phyloP scores from a whole-genome alignment of 2,888 invertebrate genomes.

The Polia nebulosa region DNA sequence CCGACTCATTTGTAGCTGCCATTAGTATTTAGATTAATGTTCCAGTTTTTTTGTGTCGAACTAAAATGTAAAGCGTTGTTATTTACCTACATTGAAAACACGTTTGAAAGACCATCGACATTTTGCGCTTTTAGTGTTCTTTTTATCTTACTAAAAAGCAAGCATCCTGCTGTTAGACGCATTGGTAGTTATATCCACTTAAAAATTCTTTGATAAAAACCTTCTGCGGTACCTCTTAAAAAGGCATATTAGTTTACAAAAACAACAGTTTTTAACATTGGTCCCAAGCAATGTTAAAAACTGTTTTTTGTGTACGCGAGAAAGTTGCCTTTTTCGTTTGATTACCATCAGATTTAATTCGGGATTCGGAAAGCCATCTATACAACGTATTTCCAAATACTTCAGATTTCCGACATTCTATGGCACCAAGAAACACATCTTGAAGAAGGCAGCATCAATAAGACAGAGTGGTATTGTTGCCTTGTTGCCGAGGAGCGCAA shows the following conservation, averaged over 20 bases:
- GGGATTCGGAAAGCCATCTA: too few species aligned
- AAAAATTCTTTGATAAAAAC: not conserved
- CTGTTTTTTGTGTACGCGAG: too few species aligned
- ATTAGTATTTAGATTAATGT: conserved; percentile 48
- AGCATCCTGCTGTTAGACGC: conserved; percentile 8
- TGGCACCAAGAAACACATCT: not conserved
- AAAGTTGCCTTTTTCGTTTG: too few species aligned
- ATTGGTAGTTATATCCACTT: too few species aligned
- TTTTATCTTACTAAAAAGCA: not conserved
- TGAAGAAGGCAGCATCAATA: conserved; percentile 30
- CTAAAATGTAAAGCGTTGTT: conserved; percentile 1
- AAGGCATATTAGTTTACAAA: not conserved
- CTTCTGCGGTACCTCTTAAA: not conserved
- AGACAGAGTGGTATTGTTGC: conserved; percentile 31
- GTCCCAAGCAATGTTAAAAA: too few species aligned
- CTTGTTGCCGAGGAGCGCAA: conserved; percentile 18
- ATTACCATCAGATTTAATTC: not conserved
- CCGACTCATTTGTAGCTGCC: conserved; percentile 28
- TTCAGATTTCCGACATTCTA: not conserved
- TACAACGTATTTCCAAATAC: conserved; percentile 7
- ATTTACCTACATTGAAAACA: conserved; percentile 20
- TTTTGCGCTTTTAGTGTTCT: conserved; percentile 3
- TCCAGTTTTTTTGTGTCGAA: conserved; percentile 24
- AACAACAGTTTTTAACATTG: not conserved
- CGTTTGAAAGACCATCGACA: not conserved